Evolutionary conservation across 2,797 vertebrate genomes (phyloP).

Genomic region (Hemitrygon akajei): DNA sequence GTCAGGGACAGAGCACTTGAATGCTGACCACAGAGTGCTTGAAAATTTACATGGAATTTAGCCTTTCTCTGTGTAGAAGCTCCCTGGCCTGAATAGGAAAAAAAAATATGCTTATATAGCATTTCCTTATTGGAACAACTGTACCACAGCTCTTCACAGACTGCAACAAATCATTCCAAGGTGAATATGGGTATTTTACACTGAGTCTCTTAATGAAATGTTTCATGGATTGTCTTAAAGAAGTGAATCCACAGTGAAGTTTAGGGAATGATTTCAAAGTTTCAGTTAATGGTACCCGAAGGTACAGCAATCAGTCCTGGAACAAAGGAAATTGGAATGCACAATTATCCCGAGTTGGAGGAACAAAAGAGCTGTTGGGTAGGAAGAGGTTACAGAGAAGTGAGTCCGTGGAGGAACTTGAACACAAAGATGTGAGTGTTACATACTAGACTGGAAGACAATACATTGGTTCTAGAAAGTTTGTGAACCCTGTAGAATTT

Average conservation of each 20-base stretch:
- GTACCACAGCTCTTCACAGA: neutral
- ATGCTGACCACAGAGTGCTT: too few relatives aligned
- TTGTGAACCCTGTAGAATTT: too few relatives aligned
- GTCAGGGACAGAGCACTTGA: neutral
- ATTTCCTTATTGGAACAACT: neutral
- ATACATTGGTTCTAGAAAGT: too few relatives aligned
- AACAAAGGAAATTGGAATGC: neutral
- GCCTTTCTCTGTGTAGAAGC: neutral
- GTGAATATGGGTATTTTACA: neutral
- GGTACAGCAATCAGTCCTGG: neutral
- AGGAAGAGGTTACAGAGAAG: neutral
- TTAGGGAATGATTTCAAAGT: neutral
- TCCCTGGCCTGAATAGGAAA: neutral
- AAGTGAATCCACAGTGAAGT: neutral
- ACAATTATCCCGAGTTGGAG: neutral
- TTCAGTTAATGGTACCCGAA: neutral
- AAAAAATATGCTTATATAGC: neutral
- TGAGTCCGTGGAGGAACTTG: neutral
- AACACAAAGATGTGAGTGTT: neutral
- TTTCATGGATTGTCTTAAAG: neutral
- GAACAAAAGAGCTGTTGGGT: neutral
- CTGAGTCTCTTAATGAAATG: neutral
- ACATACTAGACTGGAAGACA: neutral
- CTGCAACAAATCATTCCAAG: neutral
- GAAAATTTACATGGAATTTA: neutral